phyloP scores from a whole-genome alignment of 2,888 invertebrate species.

The Arge pagana region DNA sequence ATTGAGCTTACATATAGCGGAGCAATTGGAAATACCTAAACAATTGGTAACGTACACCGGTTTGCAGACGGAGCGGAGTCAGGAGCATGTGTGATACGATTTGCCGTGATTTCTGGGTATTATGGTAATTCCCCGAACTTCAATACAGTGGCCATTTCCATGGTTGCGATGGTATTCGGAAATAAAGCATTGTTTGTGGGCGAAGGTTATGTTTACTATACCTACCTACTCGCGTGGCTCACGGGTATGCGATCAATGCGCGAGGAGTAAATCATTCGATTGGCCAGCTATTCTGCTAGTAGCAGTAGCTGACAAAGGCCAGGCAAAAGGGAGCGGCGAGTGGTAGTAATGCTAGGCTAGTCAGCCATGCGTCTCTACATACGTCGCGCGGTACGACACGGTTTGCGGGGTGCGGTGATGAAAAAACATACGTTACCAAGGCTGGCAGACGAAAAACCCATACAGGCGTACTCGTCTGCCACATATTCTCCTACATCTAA shows the following conservation, averaged over 20 bases:
- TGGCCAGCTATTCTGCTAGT: constrained; percentile 16
- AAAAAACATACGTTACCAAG: constrained; percentile 12
- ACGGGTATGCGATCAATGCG: constrained; percentile 14
- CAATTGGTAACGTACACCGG: too few species aligned
- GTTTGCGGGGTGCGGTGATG: constrained; percentile 3
- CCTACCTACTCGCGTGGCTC: neutral
- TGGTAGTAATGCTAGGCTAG: constrained; percentile 2
- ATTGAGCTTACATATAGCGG: too few species aligned
- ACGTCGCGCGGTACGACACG: too few species aligned
- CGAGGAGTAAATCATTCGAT: constrained; percentile 16
- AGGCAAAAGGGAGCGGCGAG: constrained; percentile 13
- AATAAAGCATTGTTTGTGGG: constrained; percentile 5
- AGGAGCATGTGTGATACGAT: too few species aligned
- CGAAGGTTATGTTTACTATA: constrained; percentile 2
- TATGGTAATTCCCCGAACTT: too few species aligned
- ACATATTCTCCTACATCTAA: too few species aligned
- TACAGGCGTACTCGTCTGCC: too few species aligned
- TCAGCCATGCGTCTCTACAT: neutral
- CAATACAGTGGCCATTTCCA: too few species aligned
- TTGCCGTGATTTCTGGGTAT: too few species aligned
- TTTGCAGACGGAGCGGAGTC: too few species aligned
- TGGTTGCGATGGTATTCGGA: neutral
- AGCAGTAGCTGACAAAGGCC: constrained; percentile 12
- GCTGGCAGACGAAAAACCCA: too few species aligned
- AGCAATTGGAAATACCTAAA: too few species aligned